These are phyloP conservation scores for Odontamblyopus rebecca DNA, from an alignment of 2,797 vertebrate genomes.

Conservation along the genomic window DNA sequence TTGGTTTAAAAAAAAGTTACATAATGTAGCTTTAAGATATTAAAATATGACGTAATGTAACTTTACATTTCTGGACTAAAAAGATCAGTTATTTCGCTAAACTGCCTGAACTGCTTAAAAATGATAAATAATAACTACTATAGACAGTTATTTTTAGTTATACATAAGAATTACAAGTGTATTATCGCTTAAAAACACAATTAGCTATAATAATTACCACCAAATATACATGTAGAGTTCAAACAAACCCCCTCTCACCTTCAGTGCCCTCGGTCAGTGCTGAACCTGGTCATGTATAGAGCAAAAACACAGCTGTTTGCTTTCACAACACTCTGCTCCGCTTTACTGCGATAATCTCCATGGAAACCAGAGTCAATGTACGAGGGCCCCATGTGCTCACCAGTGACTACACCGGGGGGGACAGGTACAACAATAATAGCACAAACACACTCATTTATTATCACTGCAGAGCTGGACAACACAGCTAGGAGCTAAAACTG, in stretches of 20 bases:
- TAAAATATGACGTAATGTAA: no score
- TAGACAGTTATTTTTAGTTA: no score
- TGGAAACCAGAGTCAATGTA: slow-evolving; percentile 64
- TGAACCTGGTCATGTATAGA: not conserved
- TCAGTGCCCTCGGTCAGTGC: slow-evolving; percentile 4
- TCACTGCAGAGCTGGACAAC: slow-evolving; percentile 40
- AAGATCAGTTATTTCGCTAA: not conserved
- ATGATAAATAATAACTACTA: no score
- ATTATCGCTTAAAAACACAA: not conserved
- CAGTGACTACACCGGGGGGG: slow-evolving; percentile 32
- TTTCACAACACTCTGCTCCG: slow-evolving; percentile 73
- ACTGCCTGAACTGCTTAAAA: no score
- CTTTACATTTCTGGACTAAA: not conserved
- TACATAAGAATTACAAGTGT: no score
- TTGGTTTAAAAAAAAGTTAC: no score
- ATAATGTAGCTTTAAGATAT: no score
- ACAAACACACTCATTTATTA: slow-evolving; percentile 46
- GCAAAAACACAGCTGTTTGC: slow-evolving; percentile 76
- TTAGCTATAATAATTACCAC: not conserved
- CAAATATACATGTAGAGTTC: not conserved
- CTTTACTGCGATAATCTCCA: slow-evolving; percentile 68
- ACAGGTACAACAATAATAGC: slow-evolving; percentile 41
- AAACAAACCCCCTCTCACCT: slow-evolving; percentile 32
- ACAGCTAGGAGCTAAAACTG: slow-evolving; percentile 13
- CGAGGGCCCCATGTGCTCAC: slow-evolving; percentile 39